phyloP scores from a whole-genome alignment of 2,888 invertebrate species.

The Ariolimax columbianus region DNA sequence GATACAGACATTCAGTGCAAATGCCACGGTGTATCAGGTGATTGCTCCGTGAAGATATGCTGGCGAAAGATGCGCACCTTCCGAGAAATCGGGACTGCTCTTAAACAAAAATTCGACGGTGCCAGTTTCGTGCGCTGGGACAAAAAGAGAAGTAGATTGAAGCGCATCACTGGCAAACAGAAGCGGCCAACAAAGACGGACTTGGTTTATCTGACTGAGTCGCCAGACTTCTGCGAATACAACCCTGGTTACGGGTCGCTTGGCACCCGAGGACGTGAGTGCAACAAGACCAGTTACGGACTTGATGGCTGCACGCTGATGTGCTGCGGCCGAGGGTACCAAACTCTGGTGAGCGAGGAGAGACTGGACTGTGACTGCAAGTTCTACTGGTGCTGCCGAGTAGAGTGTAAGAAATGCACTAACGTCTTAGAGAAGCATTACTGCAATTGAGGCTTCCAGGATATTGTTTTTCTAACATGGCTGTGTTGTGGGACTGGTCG shows the following conservation, averaged over 20 bases:
- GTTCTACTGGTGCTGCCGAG: conserved; percentile 94
- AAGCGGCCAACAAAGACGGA: conserved; percentile 89
- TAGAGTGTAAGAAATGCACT: conserved; percentile 88
- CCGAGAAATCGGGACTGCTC: conserved; percentile 86
- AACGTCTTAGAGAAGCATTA: conserved; percentile 88
- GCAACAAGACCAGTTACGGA: conserved; percentile 90
- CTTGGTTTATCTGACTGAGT: conserved; percentile 92
- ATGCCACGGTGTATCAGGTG: conserved; percentile 95
- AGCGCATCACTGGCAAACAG: conserved; percentile 67
- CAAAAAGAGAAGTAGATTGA: conserved; percentile 81
- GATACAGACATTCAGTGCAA: conserved; percentile 93
- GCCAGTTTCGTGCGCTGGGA: conserved; percentile 87
- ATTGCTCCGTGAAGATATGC: conserved; percentile 92
- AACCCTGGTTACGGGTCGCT: conserved; percentile 90
- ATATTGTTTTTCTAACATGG: neutral
- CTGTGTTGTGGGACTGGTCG: neutral
- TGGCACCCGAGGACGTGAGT: conserved; percentile 89
- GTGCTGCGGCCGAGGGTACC: conserved; percentile 91
- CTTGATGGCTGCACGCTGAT: conserved; percentile 91
- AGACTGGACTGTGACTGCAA: conserved; percentile 92
- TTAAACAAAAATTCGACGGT: conserved; percentile 90
- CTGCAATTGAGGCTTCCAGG: conserved; percentile 84
- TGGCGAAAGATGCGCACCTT: conserved; percentile 91
- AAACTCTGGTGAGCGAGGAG: conserved; percentile 88
- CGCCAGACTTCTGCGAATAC: conserved; percentile 93